Base-by-base conservation (phyloP, 1,140 invertebrate species). In the Plectrocnemia conspersa region DNA sequence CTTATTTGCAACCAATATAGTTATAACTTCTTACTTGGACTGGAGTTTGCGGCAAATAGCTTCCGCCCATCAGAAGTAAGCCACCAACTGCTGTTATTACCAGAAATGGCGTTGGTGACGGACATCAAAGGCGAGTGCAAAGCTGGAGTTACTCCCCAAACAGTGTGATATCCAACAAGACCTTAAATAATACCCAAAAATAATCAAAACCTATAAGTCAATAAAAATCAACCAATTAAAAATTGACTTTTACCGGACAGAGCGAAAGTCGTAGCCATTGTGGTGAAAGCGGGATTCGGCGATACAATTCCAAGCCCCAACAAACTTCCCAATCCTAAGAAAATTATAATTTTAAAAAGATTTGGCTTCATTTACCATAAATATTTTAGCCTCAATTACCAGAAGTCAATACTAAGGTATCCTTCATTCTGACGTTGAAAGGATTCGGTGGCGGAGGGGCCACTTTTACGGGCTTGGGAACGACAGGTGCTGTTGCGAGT, bases 51-150 rank as follows among this genome's bases (percentile, higher is more conserved):
- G 91, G 90, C 41, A 80, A 75, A 63, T 84, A 83, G 2, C 87
- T 85, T 19, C 90, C 90, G 50, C 84, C 85, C 89, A 83, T 85
- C 23, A 92, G 73, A 38, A 92, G 71, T 54, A 94, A 69, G 2
- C 89, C 91, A 52, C 91, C 91, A 15, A 92, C 91, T 42, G 90
- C 89, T 1, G 91, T 94, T 59, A 93, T 91, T n/a, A 19, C 91
- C 91, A 13, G 89, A 92, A 61, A 95, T 88, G 50, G 91, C 91
- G 73, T 95, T 95, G 1, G 91, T 95, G 1, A 94, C 91, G 2
- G 88, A 91, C 91, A 95, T 95, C 11, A 95, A 78, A 2, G 91
- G 91, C 3, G 89, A 92, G 73, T 94, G 91, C 5, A 94, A 78
- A 23, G 91, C 89, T 16, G 91, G 91, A 10, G 87, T 89, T 4